Evolutionary conservation across 2,797 vertebrate genomes (phyloP).

Genomic region (Myripristis murdjan): DNA sequence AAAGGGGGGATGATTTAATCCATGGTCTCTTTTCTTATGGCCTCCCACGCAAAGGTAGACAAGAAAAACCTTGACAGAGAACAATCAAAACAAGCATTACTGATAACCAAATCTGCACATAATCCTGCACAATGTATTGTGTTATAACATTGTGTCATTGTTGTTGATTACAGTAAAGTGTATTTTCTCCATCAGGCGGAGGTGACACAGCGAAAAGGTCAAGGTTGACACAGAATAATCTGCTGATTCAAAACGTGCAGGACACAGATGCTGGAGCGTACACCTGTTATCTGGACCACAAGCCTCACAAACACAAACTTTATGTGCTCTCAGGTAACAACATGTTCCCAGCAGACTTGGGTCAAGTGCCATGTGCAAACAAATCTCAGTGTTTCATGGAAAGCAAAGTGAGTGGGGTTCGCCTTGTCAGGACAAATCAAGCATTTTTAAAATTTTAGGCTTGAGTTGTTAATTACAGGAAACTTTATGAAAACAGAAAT

Average conservation of each 20-base stretch:
- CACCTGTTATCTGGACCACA: fast-evolving
- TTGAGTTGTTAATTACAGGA: too few relatives aligned
- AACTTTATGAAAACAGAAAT: too few relatives aligned
- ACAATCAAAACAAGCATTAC: background rate
- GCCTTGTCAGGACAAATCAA: too few relatives aligned
- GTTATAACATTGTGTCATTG: background rate
- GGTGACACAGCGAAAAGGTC: fast-evolving
- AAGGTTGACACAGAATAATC: fast-evolving
- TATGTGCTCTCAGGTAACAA: slow-evolving; percentile 60
- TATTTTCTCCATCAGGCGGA: background rate
- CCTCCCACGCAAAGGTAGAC: fast-evolving
- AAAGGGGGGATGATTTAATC: fast-evolving
- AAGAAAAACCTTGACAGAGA: background rate
- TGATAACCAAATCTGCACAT: background rate
- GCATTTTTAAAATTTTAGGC: too few relatives aligned
- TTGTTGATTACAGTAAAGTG: background rate
- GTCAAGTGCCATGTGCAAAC: background rate
- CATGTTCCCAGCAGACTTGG: background rate
- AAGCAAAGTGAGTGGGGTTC: background rate
- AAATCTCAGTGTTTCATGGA: background rate
- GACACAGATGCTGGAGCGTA: slow-evolving; percentile 51
- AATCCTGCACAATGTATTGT: background rate
- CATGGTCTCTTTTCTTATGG: fast-evolving
- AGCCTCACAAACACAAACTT: fast-evolving
- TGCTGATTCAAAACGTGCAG: background rate